Conservation (phyloP, 2,888 invertebrate genomes). For the Candidula unifasciata region DNA sequence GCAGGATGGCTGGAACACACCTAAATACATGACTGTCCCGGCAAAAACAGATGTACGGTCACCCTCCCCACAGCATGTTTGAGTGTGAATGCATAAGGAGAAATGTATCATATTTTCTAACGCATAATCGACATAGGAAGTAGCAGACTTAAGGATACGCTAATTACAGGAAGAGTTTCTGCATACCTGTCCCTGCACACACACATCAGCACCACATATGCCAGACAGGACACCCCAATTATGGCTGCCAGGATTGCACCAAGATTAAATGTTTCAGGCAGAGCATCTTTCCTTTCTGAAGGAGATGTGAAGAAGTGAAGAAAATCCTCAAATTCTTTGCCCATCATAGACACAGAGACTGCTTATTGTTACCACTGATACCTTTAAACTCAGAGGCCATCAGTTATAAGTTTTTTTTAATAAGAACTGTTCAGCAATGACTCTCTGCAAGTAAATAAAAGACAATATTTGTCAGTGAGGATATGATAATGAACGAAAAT, state of each 20-base stretch:
- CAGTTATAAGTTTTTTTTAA: neutral
- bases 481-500: neutral
- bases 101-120: too few species aligned
- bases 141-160: too few species aligned
- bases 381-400: neutral
- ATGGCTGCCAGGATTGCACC: neutral
- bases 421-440: neutral
- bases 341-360: too few species aligned
- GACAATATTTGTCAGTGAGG: neutral
- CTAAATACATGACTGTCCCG: too few species aligned
- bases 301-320: neutral
- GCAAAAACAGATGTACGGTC: too few species aligned
- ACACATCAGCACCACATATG: slow-evolving; percentile 15
- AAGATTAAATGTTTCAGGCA: neutral
- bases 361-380: too few species aligned
- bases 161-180: neutral
- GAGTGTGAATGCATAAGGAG: too few species aligned
- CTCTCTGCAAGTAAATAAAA: neutral
- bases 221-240: neutral
- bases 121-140: too few species aligned
- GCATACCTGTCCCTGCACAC: slow-evolving; percentile 6
- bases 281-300: neutral
- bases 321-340: neutral
- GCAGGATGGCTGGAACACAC: too few species aligned
- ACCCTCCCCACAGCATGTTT: too few species aligned